phyloP scores from a whole-genome alignment of 64 coral and sea anemone species.

The Catalaphyllia jardinei region DNA sequence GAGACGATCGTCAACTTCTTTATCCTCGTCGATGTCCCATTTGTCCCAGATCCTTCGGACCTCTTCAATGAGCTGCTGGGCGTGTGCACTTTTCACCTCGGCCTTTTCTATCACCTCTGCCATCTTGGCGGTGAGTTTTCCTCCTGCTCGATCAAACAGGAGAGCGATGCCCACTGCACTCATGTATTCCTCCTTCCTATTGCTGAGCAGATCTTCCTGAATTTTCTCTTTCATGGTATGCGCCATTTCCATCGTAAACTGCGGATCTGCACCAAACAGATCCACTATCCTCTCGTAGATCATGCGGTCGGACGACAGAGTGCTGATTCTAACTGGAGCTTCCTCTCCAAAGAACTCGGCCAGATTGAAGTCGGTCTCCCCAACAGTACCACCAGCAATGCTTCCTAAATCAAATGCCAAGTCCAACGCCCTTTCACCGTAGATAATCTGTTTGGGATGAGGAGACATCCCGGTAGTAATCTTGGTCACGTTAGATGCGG shows the following conservation, averaged over 20 bases:
- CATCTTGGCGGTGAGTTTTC: not conserved
- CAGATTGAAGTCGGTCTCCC: conserved; percentile 3
- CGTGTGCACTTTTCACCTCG: not conserved
- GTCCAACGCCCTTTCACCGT: conserved; percentile 45
- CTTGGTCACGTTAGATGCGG: conserved; percentile 51
- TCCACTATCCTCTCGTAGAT: not conserved
- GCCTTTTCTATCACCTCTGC: not conserved
- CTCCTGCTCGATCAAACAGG: conserved; percentile 43
- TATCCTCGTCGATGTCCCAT: conserved; percentile 49
- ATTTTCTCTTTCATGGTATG: conserved; percentile 17
- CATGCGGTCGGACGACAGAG: conserved; percentile 3
- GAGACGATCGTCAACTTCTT: conserved; percentile 24
- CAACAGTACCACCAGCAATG: not conserved
- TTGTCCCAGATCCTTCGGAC: conserved; percentile 56
- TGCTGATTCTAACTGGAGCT: conserved; percentile 1
- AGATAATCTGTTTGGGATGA: conserved; percentile 56
- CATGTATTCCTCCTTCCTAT: conserved; percentile 49
- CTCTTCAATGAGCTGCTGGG: conserved; percentile 22
- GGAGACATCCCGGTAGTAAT: conserved; percentile 40
- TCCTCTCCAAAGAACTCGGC: conserved; percentile 43
- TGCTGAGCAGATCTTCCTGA: conserved; percentile 7
- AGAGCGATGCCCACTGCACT: conserved; percentile 26
- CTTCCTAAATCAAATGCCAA: conserved; percentile 24
- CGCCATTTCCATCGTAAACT: conserved; percentile 39
- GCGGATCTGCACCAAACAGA: conserved; percentile 27